Conservation (phyloP, 1,140 invertebrate genomes). For the Polypedilum pembai region DNA sequence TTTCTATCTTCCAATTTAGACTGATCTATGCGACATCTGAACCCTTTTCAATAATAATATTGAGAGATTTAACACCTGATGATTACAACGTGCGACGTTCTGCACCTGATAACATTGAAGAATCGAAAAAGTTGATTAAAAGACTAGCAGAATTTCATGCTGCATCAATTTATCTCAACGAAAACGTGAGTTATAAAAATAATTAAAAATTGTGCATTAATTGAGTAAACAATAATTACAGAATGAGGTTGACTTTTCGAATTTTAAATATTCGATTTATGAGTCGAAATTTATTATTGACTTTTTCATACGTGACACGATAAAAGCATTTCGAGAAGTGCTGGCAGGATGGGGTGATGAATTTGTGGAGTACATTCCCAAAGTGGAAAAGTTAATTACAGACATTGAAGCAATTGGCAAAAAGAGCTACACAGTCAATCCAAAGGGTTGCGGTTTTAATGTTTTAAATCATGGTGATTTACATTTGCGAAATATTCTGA, state of each 20-base stretch:
- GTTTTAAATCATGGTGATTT: slow-evolving; percentile 17
- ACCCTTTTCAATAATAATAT: not conserved
- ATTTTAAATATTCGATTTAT: not conserved
- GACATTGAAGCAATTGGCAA: not conserved
- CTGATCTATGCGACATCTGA: not conserved
- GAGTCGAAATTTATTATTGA: not conserved
- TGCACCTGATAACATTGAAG: not conserved
- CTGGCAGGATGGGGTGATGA: not conserved
- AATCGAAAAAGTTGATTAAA: not conserved
- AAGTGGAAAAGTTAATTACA: not conserved
- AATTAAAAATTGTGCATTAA: not conserved
- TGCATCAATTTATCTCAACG: not conserved
- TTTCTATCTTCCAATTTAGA: not conserved
- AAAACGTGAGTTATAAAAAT: not conserved
- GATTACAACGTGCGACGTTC: not conserved
- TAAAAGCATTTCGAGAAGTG: not conserved
- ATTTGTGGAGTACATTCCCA: not conserved
- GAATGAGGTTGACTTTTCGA: not conserved
- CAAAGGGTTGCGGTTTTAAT: not conserved
- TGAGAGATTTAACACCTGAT: slow-evolving; percentile 2
- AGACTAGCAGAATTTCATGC: slow-evolving; percentile 15
- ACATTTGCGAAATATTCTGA: slow-evolving; percentile 7
- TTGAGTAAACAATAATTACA: slow-evolving; percentile 1
- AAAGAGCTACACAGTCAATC: not conserved
- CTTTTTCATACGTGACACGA: not conserved